A percentile compares a stretch with the other conserved stretches of the same genome.
phyloP scores from a whole-genome alignment of 2,888 invertebrate species.

The Eulithis testata region DNA sequence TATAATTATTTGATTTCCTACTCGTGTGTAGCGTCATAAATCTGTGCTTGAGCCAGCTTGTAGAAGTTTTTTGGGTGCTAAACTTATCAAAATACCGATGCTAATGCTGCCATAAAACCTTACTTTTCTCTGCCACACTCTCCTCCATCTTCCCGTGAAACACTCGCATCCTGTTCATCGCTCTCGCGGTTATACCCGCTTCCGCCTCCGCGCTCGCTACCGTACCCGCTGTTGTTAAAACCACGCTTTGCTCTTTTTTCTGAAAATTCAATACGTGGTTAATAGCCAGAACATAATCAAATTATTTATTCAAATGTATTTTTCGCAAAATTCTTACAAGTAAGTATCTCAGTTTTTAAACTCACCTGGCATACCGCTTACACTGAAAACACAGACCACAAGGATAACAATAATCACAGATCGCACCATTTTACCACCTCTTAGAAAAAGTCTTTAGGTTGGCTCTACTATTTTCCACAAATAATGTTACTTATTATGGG shows the following conservation, averaged over 20 bases:
- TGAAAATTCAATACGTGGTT: constrained; percentile 26
- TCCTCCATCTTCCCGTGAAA: constrained; percentile 51
- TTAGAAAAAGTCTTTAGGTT: not conserved
- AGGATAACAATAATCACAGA: constrained; percentile 38
- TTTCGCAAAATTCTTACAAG: too few relatives aligned
- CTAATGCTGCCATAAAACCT: not conserved
- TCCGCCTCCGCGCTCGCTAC: constrained; percentile 38
- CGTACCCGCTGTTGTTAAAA: constrained; percentile 48
- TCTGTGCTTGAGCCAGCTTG: too few relatives aligned
- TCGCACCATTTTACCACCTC: constrained; percentile 10
- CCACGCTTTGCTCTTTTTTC: constrained; percentile 54
- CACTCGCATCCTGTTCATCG: constrained; percentile 57
- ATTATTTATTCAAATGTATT: too few relatives aligned
- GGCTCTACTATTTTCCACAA: not conserved
- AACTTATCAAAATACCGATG: too few relatives aligned
- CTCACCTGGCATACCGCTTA: constrained; percentile 43
- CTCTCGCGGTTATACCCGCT: constrained; percentile 49
- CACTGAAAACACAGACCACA: constrained; percentile 34
- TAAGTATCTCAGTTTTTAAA: not conserved
- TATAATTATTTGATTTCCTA: too few relatives aligned
- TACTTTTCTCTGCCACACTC: constrained; percentile 49
- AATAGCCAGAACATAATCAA: too few relatives aligned
- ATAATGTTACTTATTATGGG: too few relatives aligned
- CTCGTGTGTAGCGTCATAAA: too few relatives aligned
- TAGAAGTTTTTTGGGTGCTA: too few relatives aligned